These are phyloP conservation scores for Rhodinocichla rosea DNA, from an alignment of 2,113 vertebrate genomes.

Conservation along the genomic window DNA sequence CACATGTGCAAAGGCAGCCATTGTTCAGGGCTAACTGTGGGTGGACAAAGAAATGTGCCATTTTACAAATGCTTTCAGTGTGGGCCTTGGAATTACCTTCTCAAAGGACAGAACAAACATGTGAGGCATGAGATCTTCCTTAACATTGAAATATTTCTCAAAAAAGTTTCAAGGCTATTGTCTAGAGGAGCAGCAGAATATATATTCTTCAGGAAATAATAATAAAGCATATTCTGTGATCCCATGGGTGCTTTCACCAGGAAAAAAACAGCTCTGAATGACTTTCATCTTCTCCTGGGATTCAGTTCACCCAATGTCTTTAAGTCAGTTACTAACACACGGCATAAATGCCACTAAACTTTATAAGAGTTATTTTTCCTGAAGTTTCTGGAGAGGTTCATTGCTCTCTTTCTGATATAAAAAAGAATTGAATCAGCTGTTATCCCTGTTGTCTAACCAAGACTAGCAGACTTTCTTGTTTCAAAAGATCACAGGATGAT, in stretches of 20 bases:
- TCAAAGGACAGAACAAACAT: not conserved
- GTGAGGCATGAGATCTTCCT: not conserved
- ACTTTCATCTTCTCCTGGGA: not conserved
- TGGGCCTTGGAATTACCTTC: not conserved
- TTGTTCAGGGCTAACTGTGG: not conserved
- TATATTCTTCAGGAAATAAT: not conserved
- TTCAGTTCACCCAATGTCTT: not conserved
- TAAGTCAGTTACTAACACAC: not conserved
- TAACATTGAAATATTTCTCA: not conserved
- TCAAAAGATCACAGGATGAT: not conserved
- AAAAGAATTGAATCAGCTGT: not conserved
- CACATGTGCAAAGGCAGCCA: not conserved
- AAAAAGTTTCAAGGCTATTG: not conserved
- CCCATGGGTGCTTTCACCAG: not conserved
- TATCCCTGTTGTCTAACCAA: not conserved
- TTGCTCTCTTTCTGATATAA: not conserved
- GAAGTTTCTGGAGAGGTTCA: not conserved
- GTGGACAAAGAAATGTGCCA: not conserved
- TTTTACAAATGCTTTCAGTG: not conserved
- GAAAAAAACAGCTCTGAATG: not conserved
- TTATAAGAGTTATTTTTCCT: not conserved
- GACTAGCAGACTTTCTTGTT: not conserved
- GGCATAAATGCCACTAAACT: not conserved
- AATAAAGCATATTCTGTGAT: not conserved
- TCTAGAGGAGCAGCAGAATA: not conserved